These are phyloP conservation scores for Tautogolabrus adspersus DNA, from an alignment of 2,113 vertebrate species.

Conservation along the genomic window DNA sequence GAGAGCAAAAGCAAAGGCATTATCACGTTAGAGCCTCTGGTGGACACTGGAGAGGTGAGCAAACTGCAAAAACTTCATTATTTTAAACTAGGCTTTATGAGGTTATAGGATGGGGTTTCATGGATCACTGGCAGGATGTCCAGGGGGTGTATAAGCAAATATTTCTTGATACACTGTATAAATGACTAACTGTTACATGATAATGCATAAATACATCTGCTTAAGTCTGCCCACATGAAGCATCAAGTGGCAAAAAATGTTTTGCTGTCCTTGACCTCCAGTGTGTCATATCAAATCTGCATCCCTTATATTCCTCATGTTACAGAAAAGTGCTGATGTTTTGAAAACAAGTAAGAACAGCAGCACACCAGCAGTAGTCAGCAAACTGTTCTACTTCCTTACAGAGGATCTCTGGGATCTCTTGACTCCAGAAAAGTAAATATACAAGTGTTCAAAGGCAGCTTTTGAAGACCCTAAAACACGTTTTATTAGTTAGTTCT, in stretches of 20 bases:
- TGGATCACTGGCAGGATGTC: neutral
- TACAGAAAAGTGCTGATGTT: slow-evolving; percentile 19
- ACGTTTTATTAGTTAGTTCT: no score
- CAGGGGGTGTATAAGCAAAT: neutral
- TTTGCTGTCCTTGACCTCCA: neutral
- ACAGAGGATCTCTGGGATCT: slow-evolving; percentile 18
- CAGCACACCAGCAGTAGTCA: slow-evolving; percentile 25
- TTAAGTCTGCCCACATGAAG: neutral
- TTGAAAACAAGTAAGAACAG: slow-evolving; percentile 37
- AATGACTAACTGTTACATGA: neutral
- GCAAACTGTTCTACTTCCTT: slow-evolving; percentile 47
- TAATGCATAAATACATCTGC: neutral
- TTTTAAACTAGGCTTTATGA: neutral
- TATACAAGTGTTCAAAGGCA: no score
- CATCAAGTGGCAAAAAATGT: neutral
- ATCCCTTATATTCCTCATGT: slow-evolving; percentile 6
- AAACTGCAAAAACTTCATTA: neutral
- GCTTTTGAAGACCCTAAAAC: no score
- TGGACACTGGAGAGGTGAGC: slow-evolving; percentile 88
- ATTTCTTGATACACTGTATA: neutral
- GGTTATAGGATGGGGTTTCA: neutral
- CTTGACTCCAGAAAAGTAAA: neutral
- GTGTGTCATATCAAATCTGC: neutral
- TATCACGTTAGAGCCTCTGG: slow-evolving; percentile 90
- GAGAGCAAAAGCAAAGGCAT: slow-evolving; percentile 94